phyloP scores from a whole-genome alignment of 2,113 vertebrate species.

The Bos javanicus region DNA sequence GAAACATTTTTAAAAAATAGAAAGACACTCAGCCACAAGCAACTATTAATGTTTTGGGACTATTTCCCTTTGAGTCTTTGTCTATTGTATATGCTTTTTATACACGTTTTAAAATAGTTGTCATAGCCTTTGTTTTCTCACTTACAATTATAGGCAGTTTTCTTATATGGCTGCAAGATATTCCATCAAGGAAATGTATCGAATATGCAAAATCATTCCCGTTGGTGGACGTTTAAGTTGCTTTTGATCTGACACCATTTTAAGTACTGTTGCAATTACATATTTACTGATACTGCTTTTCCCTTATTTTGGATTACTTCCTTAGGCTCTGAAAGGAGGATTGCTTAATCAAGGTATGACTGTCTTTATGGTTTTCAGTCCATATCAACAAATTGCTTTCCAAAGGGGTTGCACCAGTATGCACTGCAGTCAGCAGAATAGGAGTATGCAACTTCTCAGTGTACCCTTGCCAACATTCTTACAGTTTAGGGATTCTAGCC shows the following conservation, averaged over 20 bases:
- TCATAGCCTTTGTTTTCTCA: neutral
- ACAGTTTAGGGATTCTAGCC: neutral
- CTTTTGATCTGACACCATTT: neutral
- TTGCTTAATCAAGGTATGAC: neutral
- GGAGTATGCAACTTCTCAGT: neutral
- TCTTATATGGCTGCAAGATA: neutral
- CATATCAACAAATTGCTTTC: neutral
- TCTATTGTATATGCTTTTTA: neutral
- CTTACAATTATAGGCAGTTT: neutral
- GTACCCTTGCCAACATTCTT: neutral
- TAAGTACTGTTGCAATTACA: neutral
- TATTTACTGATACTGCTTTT: neutral
- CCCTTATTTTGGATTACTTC: neutral
- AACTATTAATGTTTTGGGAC: neutral
- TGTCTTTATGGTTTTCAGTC: conserved; percentile 3
- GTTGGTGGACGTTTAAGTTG: neutral
- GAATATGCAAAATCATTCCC: neutral
- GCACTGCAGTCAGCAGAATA: neutral
- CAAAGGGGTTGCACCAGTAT: neutral
- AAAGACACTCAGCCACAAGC: neutral
- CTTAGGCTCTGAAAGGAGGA: conserved; percentile 13
- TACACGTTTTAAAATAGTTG: neutral
- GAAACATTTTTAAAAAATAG: neutral
- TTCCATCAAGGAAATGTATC: neutral
- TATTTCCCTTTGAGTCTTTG: neutral